Base-by-base conservation (phyloP, 2,113 vertebrate species). In the Uria lomvia region DNA sequence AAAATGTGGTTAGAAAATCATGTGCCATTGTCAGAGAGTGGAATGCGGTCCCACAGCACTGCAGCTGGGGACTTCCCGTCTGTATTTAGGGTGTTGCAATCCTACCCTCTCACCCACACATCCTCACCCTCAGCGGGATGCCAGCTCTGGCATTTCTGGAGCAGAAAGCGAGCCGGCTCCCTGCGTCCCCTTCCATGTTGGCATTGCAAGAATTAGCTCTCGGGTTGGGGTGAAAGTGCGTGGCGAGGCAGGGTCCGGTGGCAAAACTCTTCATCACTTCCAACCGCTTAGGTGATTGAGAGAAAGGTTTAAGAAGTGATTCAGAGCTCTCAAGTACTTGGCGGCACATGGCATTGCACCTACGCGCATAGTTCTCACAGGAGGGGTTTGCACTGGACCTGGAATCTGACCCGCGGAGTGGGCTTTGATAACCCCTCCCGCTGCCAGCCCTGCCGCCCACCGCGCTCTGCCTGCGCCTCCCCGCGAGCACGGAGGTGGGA, bases 161-260 rank as follows among this genome's bases (percentile, higher is more conserved):
- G 22, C 47, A 30, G 72, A 59, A 53, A 34, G 24, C 1, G 8
- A 90, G 62, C 71, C 4, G 6, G 60, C 19, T 90, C 40, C 49
- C 71, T 60, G 3, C 32, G 3, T 12, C 49, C n/a, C 40, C 47
- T 50, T 45, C 38, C 38, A 14, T 0, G 0, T 11, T 0, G 0
- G 19, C 60, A 78, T 49, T 2, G 0, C 88, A 45, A 77, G 63
- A 1, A 24, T 23, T 72, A 8, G 67, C 71, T 5, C 21, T 29
- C 0, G 1, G 19, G 11, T 1, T n/a, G 63, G 47, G 83, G 42
- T 0, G 3, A 36, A 50, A 58, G 60, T 0, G 0, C 0, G 3
- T 10, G 50, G 50, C 1, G 1, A 71, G 56, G 52, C 68, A 40
- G 79, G 52, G 14, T 17, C 59, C 8, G 76, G 22, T 81, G 68